Percentiles rank a stretch among this genome's conserved stretches.
These are phyloP conservation scores for Tachystola acroxantha DNA, from an alignment of 2,888 invertebrate species.

Conservation along the genomic window DNA sequence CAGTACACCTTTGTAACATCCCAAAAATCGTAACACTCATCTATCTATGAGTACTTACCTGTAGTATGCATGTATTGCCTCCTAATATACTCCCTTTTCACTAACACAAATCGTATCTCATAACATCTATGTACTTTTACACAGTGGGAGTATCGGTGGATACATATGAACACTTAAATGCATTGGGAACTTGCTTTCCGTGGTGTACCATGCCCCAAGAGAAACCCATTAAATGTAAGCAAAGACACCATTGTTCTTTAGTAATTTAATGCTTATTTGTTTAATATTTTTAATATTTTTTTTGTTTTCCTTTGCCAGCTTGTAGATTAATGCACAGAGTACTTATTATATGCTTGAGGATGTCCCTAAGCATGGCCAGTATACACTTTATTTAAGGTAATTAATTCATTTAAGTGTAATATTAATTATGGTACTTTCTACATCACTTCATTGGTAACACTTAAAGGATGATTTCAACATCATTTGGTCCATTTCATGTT, in stretches of 20 bases:
- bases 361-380: constrained; percentile 39
- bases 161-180: constrained; percentile 86
- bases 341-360: constrained; percentile 27
- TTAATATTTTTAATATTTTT: constrained; percentile 17
- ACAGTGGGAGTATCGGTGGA: constrained; percentile 82
- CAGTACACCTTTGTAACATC: too few species aligned
- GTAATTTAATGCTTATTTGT: constrained; percentile 2
- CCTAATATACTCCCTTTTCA: constrained; percentile 6
- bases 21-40: too few species aligned
- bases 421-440: too few species aligned
- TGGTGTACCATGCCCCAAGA: constrained; percentile 81
- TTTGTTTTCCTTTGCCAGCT: constrained; percentile 28
- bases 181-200: constrained; percentile 86
- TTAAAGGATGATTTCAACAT: too few species aligned
- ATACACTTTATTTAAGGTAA: constrained; percentile 37
- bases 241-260: constrained; percentile 8
- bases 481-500: too few species aligned
- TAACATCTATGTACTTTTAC: constrained; percentile 31
- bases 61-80: neutral
- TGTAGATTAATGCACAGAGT: constrained; percentile 31
- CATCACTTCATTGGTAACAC: too few species aligned
- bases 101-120: constrained; percentile 2
- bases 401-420: constrained; percentile 25
- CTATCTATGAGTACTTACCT: too few species aligned
- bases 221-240: constrained; percentile 63